Evolutionary conservation across 2,113 vertebrate genomes (phyloP).

Genomic region (Tupaia tana): DNA sequence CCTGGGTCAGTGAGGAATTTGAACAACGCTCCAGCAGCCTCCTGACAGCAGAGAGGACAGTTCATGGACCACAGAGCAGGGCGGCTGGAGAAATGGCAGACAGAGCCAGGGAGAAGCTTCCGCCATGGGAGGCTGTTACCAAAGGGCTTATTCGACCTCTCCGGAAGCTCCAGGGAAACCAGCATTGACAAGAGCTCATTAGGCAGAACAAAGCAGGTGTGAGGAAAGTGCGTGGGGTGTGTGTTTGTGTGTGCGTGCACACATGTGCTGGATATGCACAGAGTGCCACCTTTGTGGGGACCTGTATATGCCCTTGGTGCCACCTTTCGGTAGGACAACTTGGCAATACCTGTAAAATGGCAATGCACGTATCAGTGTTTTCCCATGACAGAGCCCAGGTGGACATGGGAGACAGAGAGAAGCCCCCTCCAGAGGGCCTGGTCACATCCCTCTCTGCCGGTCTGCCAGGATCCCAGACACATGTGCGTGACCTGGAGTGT

Average conservation of each 20-base stretch:
- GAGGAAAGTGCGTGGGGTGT: not conserved
- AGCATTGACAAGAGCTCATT: not conserved
- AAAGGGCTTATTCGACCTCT: not conserved
- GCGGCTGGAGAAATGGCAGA: not conserved
- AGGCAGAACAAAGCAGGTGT: not conserved
- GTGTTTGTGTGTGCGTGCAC: not conserved
- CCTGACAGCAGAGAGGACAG: not conserved
- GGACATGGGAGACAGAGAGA: too few relatives aligned
- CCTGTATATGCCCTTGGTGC: not conserved
- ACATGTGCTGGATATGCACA: too few relatives aligned
- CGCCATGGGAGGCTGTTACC: not conserved
- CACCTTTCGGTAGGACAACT: not conserved
- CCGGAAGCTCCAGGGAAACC: not conserved
- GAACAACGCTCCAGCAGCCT: not conserved
- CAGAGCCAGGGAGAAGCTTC: too few relatives aligned
- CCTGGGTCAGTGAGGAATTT: not conserved
- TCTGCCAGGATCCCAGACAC: too few relatives aligned
- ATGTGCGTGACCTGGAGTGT: too few relatives aligned
- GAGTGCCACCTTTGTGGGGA: too few relatives aligned
- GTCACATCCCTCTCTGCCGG: too few relatives aligned
- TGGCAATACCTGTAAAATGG: not conserved
- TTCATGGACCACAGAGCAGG: not conserved
- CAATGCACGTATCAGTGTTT: too few relatives aligned
- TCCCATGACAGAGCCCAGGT: too few relatives aligned
- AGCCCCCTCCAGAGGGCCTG: too few relatives aligned